Conservation (phyloP, 2,888 invertebrate species). For the Eudasyphora cyanicolor region DNA sequence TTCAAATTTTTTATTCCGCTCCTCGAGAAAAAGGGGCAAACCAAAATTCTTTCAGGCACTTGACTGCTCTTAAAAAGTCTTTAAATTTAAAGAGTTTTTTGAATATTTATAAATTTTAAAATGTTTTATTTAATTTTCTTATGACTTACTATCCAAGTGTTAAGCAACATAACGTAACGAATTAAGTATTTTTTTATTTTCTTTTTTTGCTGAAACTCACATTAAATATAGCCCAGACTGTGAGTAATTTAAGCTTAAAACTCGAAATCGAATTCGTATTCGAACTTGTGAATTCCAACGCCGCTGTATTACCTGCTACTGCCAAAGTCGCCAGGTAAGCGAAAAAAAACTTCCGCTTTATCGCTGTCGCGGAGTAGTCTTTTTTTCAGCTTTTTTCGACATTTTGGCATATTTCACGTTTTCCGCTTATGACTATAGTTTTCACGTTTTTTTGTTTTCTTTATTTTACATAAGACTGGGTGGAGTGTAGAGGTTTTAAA, state of each 20-base stretch:
- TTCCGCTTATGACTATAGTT: slow-evolving; percentile 51
- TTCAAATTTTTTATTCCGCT: no score
- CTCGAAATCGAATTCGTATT: background rate
- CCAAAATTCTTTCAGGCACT: no score
- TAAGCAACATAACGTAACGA: slow-evolving; percentile 14
- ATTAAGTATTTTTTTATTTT: background rate
- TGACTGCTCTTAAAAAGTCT: slow-evolving; percentile 45
- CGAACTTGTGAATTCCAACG: background rate
- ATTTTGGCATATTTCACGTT: slow-evolving; percentile 38
- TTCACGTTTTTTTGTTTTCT: background rate
- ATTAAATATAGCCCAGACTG: background rate
- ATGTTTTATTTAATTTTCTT: background rate
- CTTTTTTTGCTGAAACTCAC: background rate
- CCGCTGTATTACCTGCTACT: slow-evolving; percentile 14
- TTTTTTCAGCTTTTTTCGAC: background rate
- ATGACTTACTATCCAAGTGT: background rate
- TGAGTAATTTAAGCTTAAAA: background rate
- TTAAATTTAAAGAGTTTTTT: background rate
- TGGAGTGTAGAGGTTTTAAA: background rate
- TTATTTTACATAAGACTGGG: slow-evolving; percentile 6
- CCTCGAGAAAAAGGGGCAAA: no score
- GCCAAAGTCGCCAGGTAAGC: slow-evolving; percentile 48
- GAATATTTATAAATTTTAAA: slow-evolving; percentile 1
- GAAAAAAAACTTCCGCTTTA: slow-evolving; percentile 52
- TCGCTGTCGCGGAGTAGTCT: background rate